Base-by-base conservation (phyloP, 2,888 invertebrate genomes). In the Tachystola acroxantha region DNA sequence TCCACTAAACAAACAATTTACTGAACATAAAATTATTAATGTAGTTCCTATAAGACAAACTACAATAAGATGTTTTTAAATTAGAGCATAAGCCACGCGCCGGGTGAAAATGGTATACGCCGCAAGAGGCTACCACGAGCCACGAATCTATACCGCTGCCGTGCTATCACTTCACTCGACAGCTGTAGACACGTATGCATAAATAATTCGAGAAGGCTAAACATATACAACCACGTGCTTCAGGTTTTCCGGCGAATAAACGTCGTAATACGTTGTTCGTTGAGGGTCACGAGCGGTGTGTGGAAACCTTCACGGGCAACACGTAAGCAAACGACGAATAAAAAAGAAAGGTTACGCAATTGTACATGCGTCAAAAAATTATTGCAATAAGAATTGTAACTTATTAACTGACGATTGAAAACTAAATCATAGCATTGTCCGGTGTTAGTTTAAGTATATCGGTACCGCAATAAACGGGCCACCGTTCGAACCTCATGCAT, bases 301-400 rank as follows among this genome's bases (percentile, higher is more conserved):
- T 68, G 61, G 61, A 78, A 80, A 82, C 78, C 82, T 81, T 82
- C 79, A 78, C 69, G 62, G 65, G 63, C 80, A 81, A 85, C 86
- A 86, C 86, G 86, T 86, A 85, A 81, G 86, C 84, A 84, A 76
- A 74, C 71, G 71, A 71, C 69, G 69, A 76, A 74, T 56, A 64
- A 68, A 75, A 80, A 79, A 71, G 78, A 80, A 76, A 78, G 79
- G 82, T 86, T 85, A 85, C 85, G 85, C 85, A 86, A 85, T 85
- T 84, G 64, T 50, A 61, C 47, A 59, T 59, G 64, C 64, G 73
- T 69, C 68, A 67, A 67, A 58, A 53, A 44, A 48, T 48, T 49
- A 48, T 32, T 39, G 54, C 38, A 43, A 47, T 16, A 4, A 16
- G 3, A 6, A 16, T 16, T 16, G 16, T 16, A n/a, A n/a, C n/a